phyloP scores from a whole-genome alignment of 2,797 vertebrate species.

The Coregonus suidteri region DNA sequence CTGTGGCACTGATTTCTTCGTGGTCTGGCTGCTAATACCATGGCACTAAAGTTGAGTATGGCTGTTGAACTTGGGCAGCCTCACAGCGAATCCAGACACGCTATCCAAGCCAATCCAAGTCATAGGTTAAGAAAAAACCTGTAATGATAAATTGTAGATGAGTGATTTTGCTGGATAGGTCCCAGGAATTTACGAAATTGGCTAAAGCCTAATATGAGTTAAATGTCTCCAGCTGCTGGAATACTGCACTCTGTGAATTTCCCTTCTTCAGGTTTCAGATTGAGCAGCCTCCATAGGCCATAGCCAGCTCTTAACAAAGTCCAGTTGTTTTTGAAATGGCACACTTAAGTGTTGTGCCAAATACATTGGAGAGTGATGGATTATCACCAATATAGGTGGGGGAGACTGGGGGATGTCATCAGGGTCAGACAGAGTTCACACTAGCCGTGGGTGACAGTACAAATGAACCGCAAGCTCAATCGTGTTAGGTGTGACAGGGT shows the following conservation, averaged over 20 bases:
- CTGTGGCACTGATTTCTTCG: conserved; percentile 11
- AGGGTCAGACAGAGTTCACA: conserved; percentile 25
- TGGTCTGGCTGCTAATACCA: conserved; percentile 14
- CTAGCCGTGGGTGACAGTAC: neutral
- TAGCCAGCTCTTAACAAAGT: conserved; percentile 46
- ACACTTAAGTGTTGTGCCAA: conserved; percentile 36
- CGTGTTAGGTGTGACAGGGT: neutral
- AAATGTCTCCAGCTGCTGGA: conserved; percentile 50
- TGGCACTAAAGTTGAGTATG: conserved; percentile 11
- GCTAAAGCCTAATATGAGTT: conserved; percentile 35
- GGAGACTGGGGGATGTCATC: conserved; percentile 21
- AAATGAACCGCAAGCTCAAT: conserved; percentile 3
- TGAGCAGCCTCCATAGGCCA: neutral
- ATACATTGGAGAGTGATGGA: conserved; percentile 49
- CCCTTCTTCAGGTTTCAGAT: conserved; percentile 35
- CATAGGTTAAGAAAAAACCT: conserved; percentile 31
- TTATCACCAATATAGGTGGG: conserved; percentile 44
- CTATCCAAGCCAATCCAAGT: conserved; percentile 26
- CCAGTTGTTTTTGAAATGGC: conserved; percentile 56
- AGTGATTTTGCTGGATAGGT: conserved; percentile 39
- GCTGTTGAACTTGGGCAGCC: conserved; percentile 19
- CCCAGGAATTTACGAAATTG: conserved; percentile 39
- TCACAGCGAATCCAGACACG: conserved; percentile 23
- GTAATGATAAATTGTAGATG: conserved; percentile 43
- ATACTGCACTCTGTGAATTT: conserved; percentile 34